Evolutionary conservation across 2,888 invertebrate species (phyloP).

Genomic region (Nematopogon swammerdamellus): DNA sequence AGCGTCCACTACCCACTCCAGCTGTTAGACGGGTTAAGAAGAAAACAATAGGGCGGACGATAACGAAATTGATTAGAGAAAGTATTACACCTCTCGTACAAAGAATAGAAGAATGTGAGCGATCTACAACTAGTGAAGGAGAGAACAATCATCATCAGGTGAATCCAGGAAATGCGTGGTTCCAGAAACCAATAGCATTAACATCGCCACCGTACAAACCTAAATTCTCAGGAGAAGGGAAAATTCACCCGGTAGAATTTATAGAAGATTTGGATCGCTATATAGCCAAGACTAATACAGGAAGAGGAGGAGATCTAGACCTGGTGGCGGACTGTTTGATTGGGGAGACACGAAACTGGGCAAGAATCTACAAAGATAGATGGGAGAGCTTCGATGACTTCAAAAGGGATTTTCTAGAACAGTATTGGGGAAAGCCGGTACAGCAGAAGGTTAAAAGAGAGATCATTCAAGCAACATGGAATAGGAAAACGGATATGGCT

Average conservation of each 20-base stretch:
- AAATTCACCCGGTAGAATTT: slow-evolving; percentile 1
- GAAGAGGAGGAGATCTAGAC: not conserved
- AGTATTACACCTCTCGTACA: no score
- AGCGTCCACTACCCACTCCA: no score
- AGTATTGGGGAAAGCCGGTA: slow-evolving; percentile 2
- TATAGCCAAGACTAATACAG: not conserved
- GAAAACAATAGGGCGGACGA: no score
- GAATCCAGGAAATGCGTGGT: no score
- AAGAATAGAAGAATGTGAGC: no score
- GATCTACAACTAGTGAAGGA: no score
- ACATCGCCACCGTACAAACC: no score
- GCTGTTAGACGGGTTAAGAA: no score
- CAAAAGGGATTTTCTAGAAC: slow-evolving; percentile 1
- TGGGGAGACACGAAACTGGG: slow-evolving; percentile 3
- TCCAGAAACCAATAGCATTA: no score
- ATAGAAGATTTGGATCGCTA: slow-evolving; percentile 1
- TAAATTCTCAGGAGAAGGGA: no score
- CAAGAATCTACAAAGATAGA: not conserved
- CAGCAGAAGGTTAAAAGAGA: not conserved
- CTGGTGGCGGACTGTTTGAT: not conserved
- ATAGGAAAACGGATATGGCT: not conserved
- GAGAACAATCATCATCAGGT: no score
- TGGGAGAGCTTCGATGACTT: slow-evolving; percentile 1
- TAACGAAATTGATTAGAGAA: no score
- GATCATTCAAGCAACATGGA: not conserved